These are phyloP conservation scores for Clarias pachynema DNA, from an alignment of 2,797 vertebrate species.

Conservation along the genomic window DNA sequence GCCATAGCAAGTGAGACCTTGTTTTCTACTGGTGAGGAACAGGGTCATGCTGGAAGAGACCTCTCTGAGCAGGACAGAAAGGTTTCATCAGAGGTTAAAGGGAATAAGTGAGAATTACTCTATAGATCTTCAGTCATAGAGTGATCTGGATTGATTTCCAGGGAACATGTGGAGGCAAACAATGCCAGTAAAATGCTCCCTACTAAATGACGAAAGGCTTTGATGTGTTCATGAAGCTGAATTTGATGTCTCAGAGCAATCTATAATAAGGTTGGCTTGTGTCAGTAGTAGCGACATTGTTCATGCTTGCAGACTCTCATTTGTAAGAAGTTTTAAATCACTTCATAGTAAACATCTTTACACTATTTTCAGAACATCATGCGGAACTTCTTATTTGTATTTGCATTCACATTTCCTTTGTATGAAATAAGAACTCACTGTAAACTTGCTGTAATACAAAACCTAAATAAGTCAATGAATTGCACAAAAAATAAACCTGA, in stretches of 20 bases:
- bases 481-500: conserved; percentile 30
- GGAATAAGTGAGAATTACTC: background rate
- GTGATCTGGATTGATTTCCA: background rate
- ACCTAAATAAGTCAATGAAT: background rate
- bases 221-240: background rate
- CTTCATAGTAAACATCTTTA: background rate
- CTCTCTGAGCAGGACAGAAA: background rate
- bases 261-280: background rate
- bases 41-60: background rate
- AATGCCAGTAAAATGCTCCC: background rate
- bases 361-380: background rate
- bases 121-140: background rate
- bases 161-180: background rate
- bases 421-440: background rate
- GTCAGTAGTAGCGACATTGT: background rate
- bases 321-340: background rate
- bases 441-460: background rate
- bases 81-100: background rate
- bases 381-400: background rate
- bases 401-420: background rate
- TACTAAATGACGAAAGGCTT: background rate
- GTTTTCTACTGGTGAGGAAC: background rate
- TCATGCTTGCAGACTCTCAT: too few relatives aligned
- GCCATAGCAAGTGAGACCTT: background rate
- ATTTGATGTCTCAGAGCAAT: background rate